These are phyloP conservation scores for Genyomyrus donnyi DNA, from an alignment of 2,113 vertebrate genomes.

Conservation along the genomic window DNA sequence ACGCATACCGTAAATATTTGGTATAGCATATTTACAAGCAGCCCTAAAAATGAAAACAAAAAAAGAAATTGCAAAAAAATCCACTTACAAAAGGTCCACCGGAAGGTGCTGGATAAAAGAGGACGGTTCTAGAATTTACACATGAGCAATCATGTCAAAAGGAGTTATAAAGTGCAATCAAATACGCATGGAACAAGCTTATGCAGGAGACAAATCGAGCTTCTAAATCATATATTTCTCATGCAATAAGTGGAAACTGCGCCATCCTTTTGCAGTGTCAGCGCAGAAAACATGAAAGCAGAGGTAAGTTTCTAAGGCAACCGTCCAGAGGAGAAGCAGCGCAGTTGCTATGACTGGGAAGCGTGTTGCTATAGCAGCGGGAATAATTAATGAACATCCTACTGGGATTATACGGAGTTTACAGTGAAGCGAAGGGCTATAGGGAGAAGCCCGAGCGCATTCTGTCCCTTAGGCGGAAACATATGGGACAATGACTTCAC, in stretches of 20 bases:
- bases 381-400: constrained; percentile 16
- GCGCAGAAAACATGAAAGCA: not conserved
- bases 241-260: not conserved
- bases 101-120: not conserved
- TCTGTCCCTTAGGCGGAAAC: not conserved
- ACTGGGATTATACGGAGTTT: not conserved
- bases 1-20: not conserved
- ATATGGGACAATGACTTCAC: not conserved
- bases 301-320: constrained; percentile 22
- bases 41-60: not conserved
- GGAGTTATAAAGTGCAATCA: not conserved
- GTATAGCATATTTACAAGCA: not conserved
- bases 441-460: not conserved
- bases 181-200: not conserved
- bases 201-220: not conserved
- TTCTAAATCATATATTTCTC: not conserved
- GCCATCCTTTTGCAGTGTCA: constrained; percentile 13
- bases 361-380: constrained; percentile 20
- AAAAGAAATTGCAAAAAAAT: not conserved
- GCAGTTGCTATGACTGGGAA: constrained; percentile 25
- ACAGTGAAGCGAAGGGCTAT: not conserved
- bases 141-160: not conserved
- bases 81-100: constrained; percentile 14
- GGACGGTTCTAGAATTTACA: not conserved
- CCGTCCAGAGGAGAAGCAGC: constrained; percentile 36